Conservation (phyloP, 2,888 invertebrate genomes). For the Operophtera brumata region DNA sequence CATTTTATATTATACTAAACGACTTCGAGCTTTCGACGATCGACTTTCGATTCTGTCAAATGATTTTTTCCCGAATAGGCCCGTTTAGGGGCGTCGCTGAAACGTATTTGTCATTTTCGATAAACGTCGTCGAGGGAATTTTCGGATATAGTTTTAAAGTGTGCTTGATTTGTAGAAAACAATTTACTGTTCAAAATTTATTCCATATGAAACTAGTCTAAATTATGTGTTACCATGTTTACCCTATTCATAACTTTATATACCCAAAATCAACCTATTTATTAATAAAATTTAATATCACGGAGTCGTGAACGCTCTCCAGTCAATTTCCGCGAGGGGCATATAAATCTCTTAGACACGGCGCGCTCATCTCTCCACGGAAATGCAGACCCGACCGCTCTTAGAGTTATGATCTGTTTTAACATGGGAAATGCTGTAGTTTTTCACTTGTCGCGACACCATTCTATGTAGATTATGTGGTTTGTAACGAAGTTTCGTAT, state of each 20-base stretch:
- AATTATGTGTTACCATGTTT: too few species aligned
- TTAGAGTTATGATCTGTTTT: conserved; percentile 66
- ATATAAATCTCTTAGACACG: conserved; percentile 69
- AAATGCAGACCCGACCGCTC: conserved; percentile 65
- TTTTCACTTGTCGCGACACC: conserved; percentile 54
- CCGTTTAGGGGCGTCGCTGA: conserved; percentile 16
- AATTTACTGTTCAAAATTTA: not conserved
- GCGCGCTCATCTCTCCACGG: conserved; percentile 59
- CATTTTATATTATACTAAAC: conserved; percentile 63
- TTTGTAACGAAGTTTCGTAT: conserved; percentile 24
- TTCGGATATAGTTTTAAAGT: conserved; percentile 9
- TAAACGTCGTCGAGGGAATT: conserved; percentile 12
- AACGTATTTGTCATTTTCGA: conserved; percentile 27
- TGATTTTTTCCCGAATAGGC: conserved; percentile 41
- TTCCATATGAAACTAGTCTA: too few species aligned
- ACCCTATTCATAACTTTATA: not conserved
- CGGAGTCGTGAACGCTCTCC: conserved; percentile 25
- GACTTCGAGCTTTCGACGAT: conserved; percentile 41
- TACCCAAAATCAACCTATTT: conserved; percentile 8
- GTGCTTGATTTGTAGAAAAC: conserved; percentile 11
- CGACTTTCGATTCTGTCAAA: conserved; percentile 38
- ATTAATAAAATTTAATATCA: conserved; percentile 34
- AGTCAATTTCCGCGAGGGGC: conserved; percentile 71
- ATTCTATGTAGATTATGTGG: conserved; percentile 31
- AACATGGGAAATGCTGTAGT: conserved; percentile 71